A percentile compares a stretch with the other conserved stretches of the same genome.
These are phyloP conservation scores for Acanthosepion lycidas DNA, from an alignment of 2,888 invertebrate species.

Conservation along the genomic window DNA sequence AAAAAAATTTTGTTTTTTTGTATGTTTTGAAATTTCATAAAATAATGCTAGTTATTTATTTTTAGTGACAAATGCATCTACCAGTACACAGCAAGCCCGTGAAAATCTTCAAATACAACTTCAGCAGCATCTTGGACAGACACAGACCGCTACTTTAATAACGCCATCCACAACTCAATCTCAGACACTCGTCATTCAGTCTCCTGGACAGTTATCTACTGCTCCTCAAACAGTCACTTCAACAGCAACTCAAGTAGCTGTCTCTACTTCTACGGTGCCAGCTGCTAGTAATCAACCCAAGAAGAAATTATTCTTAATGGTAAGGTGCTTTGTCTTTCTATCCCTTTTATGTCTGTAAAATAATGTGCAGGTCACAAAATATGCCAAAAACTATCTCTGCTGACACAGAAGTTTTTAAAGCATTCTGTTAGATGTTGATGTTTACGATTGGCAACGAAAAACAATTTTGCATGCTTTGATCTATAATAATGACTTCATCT, in stretches of 20 bases:
- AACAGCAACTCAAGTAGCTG: constrained; percentile 46
- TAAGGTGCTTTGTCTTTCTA: constrained; percentile 57
- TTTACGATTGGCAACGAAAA: too few relatives aligned
- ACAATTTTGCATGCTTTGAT: too few relatives aligned
- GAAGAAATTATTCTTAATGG: constrained; percentile 73
- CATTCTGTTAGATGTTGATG: too few relatives aligned
- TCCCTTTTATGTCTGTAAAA: too few relatives aligned
- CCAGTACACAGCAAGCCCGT: constrained; percentile 62
- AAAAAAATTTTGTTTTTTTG: too few relatives aligned
- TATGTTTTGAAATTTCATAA: too few relatives aligned
- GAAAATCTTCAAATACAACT: constrained; percentile 72
- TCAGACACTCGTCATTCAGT: constrained; percentile 48
- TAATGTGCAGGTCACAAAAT: too few relatives aligned
- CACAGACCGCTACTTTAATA: constrained; percentile 56
- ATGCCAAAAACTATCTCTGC: too few relatives aligned
- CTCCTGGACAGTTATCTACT: neutral
- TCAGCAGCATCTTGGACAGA: constrained; percentile 68
- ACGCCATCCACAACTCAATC: constrained; percentile 50
- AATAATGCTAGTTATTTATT: too few relatives aligned
- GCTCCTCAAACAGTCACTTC: neutral
- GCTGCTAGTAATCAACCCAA: constrained; percentile 55
- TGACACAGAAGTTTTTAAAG: too few relatives aligned
- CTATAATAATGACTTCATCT: too few relatives aligned
- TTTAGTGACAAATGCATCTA: constrained; percentile 36
- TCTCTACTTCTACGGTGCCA: constrained; percentile 46